Conservation (phyloP, 2,113 vertebrate species). For the Dendrocopos noguchii region DNA sequence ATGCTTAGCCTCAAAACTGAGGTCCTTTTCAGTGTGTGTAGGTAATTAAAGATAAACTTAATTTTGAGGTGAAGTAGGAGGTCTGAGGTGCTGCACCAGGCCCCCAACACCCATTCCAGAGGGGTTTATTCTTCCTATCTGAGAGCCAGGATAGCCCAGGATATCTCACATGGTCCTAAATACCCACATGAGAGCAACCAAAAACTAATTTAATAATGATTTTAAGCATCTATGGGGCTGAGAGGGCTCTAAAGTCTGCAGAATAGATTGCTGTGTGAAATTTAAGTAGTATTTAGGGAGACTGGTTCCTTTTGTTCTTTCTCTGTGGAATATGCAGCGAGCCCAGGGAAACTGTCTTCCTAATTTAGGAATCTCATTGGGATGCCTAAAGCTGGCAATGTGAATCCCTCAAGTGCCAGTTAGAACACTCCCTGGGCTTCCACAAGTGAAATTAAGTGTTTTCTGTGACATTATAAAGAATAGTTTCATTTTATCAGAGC, state of each 20-base stretch:
- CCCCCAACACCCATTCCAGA: not conserved
- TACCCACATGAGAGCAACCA: fast-evolving
- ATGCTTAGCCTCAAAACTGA: slow-evolving; percentile 16
- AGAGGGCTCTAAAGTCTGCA: not conserved
- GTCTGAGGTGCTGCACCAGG: not conserved
- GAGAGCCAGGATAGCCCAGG: not conserved
- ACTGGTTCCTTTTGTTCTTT: not conserved
- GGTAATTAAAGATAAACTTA: slow-evolving; percentile 4
- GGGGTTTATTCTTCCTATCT: not conserved
- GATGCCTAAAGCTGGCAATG: not conserved
- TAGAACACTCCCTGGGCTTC: not conserved
- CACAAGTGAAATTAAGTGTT: not conserved
- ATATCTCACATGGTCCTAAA: not conserved
- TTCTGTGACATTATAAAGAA: not conserved
- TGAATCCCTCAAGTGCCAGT: not conserved
- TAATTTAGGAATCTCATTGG: not conserved
- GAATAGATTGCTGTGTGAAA: not conserved
- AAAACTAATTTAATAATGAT: not conserved
- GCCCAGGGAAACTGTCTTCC: not conserved
- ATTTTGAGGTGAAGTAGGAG: not conserved
- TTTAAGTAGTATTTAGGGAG: not conserved
- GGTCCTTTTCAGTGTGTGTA: not conserved
- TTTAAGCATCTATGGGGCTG: not conserved
- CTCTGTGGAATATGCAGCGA: not conserved
- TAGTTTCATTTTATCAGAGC: slow-evolving; percentile 14